Conservation (phyloP, 2,797 vertebrate genomes). For the Melanotaenia parkinsoni region DNA sequence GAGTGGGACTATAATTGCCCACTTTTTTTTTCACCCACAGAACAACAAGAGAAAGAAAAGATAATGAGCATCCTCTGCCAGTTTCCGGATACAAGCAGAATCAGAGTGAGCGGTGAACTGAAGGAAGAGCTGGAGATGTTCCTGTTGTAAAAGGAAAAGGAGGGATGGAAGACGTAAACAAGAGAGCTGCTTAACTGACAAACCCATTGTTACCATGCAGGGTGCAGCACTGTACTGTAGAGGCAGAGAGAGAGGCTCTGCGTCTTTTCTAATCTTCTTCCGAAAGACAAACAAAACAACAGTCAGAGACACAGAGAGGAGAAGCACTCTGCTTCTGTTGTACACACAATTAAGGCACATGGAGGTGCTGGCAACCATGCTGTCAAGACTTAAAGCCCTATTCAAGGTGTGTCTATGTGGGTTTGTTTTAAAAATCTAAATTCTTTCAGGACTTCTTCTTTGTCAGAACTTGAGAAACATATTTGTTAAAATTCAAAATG, state of each 20-base stretch:
- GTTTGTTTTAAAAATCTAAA: neutral
- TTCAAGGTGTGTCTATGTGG: neutral
- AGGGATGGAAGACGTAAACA: conserved; percentile 36
- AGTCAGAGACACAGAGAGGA: conserved; percentile 6
- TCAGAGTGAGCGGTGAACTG: conserved; percentile 44
- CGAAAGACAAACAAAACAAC: conserved; percentile 39
- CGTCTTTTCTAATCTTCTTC: conserved; percentile 39
- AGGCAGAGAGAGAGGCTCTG: conserved; percentile 7
- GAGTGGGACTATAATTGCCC: conserved; percentile 60
- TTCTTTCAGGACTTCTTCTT: neutral
- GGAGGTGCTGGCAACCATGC: conserved; percentile 12
- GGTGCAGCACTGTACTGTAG: conserved; percentile 22
- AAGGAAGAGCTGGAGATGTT: conserved; percentile 60
- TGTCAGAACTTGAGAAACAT: neutral
- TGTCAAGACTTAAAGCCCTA: neutral
- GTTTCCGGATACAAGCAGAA: conserved; percentile 45
- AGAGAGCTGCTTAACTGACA: conserved; percentile 46
- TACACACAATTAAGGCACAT: conserved; percentile 38
- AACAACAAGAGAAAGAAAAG: conserved; percentile 50
- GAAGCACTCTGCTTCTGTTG: conserved; percentile 27
- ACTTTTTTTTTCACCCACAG: conserved; percentile 39
- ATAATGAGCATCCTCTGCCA: conserved; percentile 70
- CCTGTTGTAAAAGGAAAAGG: conserved; percentile 49
- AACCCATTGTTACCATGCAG: conserved; percentile 55
- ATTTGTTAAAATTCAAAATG: neutral